Evolutionary conservation across 2,797 vertebrate genomes (phyloP), one percentile per base, ranked within the genome.

Genomic region (Chlorospingus semifuscus): DNA sequence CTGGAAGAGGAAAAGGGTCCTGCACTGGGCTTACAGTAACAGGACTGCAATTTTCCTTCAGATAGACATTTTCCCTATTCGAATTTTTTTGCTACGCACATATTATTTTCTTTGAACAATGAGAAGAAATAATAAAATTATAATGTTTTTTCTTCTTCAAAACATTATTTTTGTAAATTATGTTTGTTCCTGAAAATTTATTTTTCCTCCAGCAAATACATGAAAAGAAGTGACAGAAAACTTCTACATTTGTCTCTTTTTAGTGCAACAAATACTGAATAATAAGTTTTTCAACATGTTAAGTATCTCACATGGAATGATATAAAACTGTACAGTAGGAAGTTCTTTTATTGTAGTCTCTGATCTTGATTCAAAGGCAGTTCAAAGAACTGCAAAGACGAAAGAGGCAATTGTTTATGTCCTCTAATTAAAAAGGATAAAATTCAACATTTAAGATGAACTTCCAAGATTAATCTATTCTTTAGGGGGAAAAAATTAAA

Each of bases 301-400:
- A 65, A 81, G 24, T 32, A 34, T 79, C 20, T 36, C 32, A n/a
- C 50, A 83, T 44, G 57, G 32, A 81, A 34, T 63, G 4, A 7
- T 70, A 86, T 81, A 78, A 91, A 92, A 83, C 37, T 59, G 14
- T 93, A 52, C 79, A 60, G 55, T 79, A 78, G 61, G 69, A 91
- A 83, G 19, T 53, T 66, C 29, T 86, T 94, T 87, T 76, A 46
- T 69, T 86, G 66, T 66, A 88, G 42, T 86, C 78, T 91, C 91
- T 96, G 92, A 83, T 96, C 83, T 76, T 63, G 66, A 95, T 92
- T 95, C 84, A 93, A 91, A 95, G 76, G 61, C 47, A 89, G 52
- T 95, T 96, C 87, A 94, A 91, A 96, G 50, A 90, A 49, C 46
- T 79, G 56, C 55, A 53, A 53, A 86, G n/a, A 86, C 61, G 49